phyloP scores from a whole-genome alignment of 2,113 vertebrate species.

The Daboia siamensis region DNA sequence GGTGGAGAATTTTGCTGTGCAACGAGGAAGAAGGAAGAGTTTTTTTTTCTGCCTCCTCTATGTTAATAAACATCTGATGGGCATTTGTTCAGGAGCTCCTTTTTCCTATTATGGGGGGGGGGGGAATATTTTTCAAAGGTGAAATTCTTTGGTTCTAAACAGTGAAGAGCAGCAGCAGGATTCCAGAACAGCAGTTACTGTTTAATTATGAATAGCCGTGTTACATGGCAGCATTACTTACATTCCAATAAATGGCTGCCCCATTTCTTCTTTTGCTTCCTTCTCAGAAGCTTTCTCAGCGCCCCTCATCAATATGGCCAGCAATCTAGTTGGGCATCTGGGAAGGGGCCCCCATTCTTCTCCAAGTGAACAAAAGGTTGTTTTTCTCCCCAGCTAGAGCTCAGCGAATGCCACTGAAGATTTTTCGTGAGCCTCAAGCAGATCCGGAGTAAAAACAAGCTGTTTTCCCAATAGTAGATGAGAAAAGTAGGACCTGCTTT shows the following conservation, averaged over 20 bases:
- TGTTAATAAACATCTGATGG: conserved; percentile 47
- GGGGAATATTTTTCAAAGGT: conserved; percentile 56
- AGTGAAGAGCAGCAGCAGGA: conserved; percentile 44
- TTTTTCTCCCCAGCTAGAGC: background rate
- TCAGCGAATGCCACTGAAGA: background rate
- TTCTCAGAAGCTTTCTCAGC: background rate
- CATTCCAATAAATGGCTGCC: background rate
- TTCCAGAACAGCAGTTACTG: conserved; percentile 48
- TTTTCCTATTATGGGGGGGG: conserved; percentile 31
- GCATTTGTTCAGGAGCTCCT: conserved; percentile 49
- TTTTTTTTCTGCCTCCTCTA: conserved; percentile 40
- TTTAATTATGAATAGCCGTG: conserved; percentile 47
- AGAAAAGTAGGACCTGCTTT: conserved; percentile 13
- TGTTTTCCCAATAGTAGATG: background rate
- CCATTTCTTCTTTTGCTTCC: background rate
- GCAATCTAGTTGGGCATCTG: background rate
- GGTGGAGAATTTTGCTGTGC: conserved; percentile 38
- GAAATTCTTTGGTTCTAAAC: conserved; percentile 54
- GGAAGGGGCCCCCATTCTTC: background rate
- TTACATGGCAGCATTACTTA: conserved; percentile 20
- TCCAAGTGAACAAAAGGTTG: background rate
- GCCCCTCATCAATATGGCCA: background rate
- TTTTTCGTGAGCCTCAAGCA: conserved; percentile 30
- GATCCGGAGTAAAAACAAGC: background rate
- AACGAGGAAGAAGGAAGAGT: conserved; percentile 33